A percentile compares a stretch with the other conserved stretches of the same genome.
Evolutionary conservation across 2,797 vertebrate genomes (phyloP).

Genomic region (Spea hammondii): DNA sequence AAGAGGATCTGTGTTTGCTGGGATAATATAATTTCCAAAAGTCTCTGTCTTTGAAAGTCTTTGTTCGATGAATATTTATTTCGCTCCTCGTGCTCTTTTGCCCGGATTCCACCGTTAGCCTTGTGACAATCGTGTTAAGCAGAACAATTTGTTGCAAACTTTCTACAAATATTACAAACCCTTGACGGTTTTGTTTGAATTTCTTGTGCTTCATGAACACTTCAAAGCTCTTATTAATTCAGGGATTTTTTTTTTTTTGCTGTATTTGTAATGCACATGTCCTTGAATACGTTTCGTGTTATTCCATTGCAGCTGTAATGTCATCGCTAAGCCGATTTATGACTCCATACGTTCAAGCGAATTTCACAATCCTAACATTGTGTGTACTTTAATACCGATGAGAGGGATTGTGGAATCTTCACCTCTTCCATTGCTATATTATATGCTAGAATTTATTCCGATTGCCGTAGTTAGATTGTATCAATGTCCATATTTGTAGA

Average conservation of each 20-base stretch:
- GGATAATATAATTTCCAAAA: constrained; percentile 6
- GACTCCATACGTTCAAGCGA: constrained; percentile 24
- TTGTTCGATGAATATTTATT: constrained; percentile 28
- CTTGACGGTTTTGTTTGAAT: constrained; percentile 40
- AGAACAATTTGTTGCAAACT: constrained; percentile 40
- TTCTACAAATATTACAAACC: constrained; percentile 38
- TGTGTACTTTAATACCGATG: constrained; percentile 9
- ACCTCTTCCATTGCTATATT: constrained; percentile 8
- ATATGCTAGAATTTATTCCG: constrained; percentile 19
- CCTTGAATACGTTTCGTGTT: constrained; percentile 43
- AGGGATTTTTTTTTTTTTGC: constrained; percentile 11
- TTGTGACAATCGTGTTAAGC: constrained; percentile 42
- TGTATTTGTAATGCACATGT: constrained; percentile 45
- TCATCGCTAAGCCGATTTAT: constrained; percentile 47
- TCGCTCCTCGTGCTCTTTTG: constrained; percentile 9
- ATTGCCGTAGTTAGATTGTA: not conserved
- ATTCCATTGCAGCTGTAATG: constrained; percentile 39
- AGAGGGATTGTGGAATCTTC: constrained; percentile 34
- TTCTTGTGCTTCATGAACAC: constrained; percentile 18
- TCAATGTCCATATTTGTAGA: too few relatives aligned
- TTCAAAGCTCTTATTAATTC: constrained; percentile 46
- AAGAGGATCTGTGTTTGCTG: not conserved
- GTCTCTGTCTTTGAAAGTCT: constrained; percentile 1
- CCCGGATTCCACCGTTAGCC: constrained; percentile 17
- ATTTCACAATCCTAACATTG: constrained; percentile 20